phyloP scores from a whole-genome alignment of 2,113 vertebrate species.

The Sinocyclocheilus grahami region DNA sequence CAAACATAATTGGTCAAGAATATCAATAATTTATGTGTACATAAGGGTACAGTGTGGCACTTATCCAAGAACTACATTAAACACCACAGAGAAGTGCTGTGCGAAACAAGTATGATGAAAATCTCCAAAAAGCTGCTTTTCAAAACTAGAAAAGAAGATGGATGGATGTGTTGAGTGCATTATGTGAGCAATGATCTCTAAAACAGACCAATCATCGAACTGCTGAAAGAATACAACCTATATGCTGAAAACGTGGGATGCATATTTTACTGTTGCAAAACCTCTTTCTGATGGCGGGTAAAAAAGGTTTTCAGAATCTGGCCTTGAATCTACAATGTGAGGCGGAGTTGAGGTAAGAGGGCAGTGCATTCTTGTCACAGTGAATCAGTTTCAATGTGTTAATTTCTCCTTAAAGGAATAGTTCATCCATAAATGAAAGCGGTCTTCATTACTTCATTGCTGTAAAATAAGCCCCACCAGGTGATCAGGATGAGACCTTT shows the following conservation, averaged over 20 bases:
- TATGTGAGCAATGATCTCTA: background rate
- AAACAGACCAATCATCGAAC: background rate
- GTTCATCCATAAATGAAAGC: conserved; percentile 5
- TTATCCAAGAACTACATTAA: conserved; percentile 44
- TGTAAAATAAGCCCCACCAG: background rate
- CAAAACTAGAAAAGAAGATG: background rate
- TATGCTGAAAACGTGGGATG: background rate
- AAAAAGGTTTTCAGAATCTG: background rate
- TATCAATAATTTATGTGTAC: conserved; percentile 30
- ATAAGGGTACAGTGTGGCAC: conserved; percentile 34
- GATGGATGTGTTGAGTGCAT: background rate
- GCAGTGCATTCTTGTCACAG: conserved; percentile 21
- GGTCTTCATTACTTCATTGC: background rate
- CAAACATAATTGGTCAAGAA: conserved; percentile 9
- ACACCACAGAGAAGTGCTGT: conserved; percentile 20
- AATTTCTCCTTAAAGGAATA: conserved; percentile 2
- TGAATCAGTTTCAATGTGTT: background rate
- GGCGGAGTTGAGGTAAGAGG: background rate
- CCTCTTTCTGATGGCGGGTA: background rate
- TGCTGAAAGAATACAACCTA: background rate
- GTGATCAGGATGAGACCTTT: background rate
- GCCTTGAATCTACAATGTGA: background rate
- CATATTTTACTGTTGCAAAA: background rate
- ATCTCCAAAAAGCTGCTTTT: conserved; percentile 3
- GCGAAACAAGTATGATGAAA: background rate